Evolutionary conservation across 2,113 vertebrate species (phyloP).

Genomic region (Chascanopsetta lugubris): DNA sequence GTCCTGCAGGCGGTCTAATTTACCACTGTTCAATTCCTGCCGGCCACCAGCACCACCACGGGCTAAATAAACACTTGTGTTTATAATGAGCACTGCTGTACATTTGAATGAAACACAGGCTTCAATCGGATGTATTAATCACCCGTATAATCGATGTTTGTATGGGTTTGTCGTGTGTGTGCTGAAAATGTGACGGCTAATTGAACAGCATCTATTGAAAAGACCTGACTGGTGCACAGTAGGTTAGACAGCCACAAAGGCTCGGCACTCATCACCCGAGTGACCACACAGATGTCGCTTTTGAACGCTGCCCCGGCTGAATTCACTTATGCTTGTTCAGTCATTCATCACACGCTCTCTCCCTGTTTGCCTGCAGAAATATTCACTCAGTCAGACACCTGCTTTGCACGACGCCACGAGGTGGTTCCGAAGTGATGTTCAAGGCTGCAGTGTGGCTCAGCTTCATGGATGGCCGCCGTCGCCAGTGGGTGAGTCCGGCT

Average conservation of each 20-base stretch:
- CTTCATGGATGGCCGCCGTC: not conserved
- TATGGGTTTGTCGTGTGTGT: conserved; percentile 6
- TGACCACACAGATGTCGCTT: not conserved
- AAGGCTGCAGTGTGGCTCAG: not conserved
- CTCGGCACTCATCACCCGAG: not conserved
- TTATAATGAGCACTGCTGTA: not conserved
- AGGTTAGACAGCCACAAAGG: conserved; percentile 13
- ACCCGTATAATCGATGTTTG: conserved; percentile 11
- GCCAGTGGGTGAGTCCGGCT: not conserved
- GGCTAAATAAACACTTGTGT: not conserved
- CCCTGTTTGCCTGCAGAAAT: not conserved
- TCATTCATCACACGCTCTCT: conserved; percentile 1
- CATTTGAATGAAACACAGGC: not conserved
- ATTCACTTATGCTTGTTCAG: not conserved
- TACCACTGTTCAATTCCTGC: not conserved
- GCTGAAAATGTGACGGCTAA: not conserved
- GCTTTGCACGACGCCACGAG: not conserved
- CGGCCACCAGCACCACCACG: not conserved
- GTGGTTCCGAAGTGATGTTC: conserved; percentile 3
- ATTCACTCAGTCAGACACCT: not conserved
- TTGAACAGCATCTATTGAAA: conserved; percentile 12
- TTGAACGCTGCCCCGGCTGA: not conserved
- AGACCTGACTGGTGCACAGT: conserved; percentile 7
- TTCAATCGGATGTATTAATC: conserved; percentile 1
- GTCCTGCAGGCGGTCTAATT: too few relatives aligned